Conservation (phyloP, 2,113 vertebrate species). For the Rhombomys opimus region DNA sequence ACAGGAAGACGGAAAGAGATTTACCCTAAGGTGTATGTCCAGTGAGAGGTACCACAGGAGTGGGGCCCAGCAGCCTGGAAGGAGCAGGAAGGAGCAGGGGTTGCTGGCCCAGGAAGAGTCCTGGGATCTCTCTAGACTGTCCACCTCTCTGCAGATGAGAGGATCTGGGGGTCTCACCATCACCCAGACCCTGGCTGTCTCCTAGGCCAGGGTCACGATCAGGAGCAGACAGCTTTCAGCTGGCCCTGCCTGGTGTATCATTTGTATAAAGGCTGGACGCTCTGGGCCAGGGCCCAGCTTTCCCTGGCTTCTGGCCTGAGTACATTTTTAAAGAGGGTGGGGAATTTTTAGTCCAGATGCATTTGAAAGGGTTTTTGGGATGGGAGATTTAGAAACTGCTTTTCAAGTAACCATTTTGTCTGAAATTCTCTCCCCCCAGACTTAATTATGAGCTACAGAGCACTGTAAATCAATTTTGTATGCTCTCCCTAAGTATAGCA, state of each 20-base stretch:
- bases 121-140: not conserved
- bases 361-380: not conserved
- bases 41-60: not conserved
- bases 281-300: not conserved
- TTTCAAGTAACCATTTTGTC: not conserved
- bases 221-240: not conserved
- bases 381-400: not conserved
- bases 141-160: not conserved
- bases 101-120: not conserved
- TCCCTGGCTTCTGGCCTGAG: slow-evolving; percentile 17
- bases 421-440: not conserved
- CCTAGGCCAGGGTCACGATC: not conserved
- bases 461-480: not conserved
- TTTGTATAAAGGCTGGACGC: not conserved
- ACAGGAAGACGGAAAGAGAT: not conserved
- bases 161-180: not conserved
- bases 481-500: not conserved
- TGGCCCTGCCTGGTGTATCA: not conserved
- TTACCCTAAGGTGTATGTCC: accelerated
- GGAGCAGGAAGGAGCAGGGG: no score
- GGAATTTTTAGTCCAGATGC: slow-evolving; percentile 48
- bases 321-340: slow-evolving; percentile 57
- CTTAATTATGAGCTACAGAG: not conserved
- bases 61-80: not conserved
- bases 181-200: not conserved